Conservation (phyloP, 2,113 vertebrate genomes). For the Semicossyphus pulcher region DNA sequence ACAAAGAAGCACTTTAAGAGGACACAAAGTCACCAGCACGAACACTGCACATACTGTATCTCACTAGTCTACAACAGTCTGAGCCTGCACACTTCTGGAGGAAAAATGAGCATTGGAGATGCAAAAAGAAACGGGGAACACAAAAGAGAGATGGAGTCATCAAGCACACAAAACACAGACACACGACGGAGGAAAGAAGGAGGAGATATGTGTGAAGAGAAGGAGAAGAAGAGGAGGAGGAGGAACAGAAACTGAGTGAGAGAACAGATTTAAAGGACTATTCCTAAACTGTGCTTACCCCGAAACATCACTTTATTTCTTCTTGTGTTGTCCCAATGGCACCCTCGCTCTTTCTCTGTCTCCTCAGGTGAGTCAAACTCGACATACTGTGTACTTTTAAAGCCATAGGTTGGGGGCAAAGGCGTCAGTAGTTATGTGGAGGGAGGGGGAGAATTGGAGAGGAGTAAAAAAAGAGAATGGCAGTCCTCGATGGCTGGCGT, state of each 20-base stretch:
- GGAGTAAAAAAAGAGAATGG: constrained; percentile 67
- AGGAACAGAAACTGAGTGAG: constrained; percentile 72
- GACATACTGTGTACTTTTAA: constrained; percentile 81
- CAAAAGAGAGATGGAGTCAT: constrained; percentile 69
- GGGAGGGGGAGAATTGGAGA: constrained; percentile 50
- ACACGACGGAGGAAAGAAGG: constrained; percentile 61
- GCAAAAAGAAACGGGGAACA: constrained; percentile 63
- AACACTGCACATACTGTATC: constrained; percentile 63
- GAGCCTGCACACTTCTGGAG: constrained; percentile 58
- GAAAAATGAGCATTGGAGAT: constrained; percentile 59
- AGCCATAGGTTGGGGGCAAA: constrained; percentile 76
- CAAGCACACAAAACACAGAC: constrained; percentile 80
- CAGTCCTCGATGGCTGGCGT: constrained; percentile 69
- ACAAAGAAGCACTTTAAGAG: constrained; percentile 59
- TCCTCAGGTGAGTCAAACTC: constrained; percentile 80
- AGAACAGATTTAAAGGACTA: constrained; percentile 79
- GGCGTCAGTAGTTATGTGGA: constrained; percentile 72
- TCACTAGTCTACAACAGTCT: constrained; percentile 64
- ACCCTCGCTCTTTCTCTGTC: constrained; percentile 78
- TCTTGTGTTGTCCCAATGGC: constrained; percentile 78
- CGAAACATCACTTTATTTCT: constrained; percentile 84
- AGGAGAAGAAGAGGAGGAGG: constrained; percentile 58
- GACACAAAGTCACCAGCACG: constrained; percentile 69
- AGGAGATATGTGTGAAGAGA: constrained; percentile 69
- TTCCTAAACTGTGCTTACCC: constrained; percentile 86